phyloP scores from a whole-genome alignment of 2,113 vertebrate genomes.

The Tringa solitaria region DNA sequence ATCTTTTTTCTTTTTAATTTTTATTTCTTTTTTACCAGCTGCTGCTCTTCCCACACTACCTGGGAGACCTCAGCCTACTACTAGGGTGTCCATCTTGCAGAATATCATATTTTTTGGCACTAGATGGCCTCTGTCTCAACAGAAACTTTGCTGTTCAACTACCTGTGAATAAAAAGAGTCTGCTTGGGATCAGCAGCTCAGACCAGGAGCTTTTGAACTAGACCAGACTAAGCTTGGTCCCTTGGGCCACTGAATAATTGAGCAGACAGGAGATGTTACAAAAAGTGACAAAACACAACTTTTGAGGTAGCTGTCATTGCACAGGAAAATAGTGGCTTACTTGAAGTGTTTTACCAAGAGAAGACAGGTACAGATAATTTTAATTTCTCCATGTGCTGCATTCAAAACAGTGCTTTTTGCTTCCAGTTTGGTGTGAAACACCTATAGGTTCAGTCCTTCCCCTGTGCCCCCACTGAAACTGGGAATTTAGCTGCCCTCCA shows the following conservation, averaged over 20 bases:
- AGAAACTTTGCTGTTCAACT: background rate
- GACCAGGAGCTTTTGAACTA: background rate
- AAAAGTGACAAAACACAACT: slow-evolving; percentile 3
- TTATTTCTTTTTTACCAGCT: background rate
- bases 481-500: background rate
- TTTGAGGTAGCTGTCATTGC: background rate
- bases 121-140: background rate
- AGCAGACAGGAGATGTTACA: background rate
- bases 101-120: background rate
- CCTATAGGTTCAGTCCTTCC: background rate
- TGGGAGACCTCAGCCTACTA: background rate
- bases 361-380: background rate
- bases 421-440: background rate
- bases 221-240: background rate
- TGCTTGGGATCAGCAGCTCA: background rate
- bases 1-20: background rate
- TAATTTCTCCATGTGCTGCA: background rate
- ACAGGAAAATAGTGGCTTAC: background rate
- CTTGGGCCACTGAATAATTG: background rate
- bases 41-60: background rate
- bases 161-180: background rate
- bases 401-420: background rate
- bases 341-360: background rate
- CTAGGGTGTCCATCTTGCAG: background rate
- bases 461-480: background rate